Conservation (phyloP, 2,113 vertebrate species). For the Trogon surrucura region DNA sequence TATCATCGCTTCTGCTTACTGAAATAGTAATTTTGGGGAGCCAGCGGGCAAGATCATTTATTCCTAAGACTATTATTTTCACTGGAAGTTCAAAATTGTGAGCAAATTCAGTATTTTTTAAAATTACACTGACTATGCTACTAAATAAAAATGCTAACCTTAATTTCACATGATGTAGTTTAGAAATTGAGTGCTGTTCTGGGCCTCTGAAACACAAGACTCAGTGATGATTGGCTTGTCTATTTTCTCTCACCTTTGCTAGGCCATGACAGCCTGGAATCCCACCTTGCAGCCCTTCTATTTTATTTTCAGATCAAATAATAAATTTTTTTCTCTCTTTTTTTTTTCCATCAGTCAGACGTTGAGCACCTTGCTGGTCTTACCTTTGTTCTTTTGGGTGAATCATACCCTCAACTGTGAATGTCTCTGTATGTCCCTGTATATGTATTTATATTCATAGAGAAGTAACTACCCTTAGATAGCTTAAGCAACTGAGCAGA, state of each 20-base stretch:
- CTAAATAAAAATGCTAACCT: background rate
- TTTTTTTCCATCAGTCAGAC: background rate
- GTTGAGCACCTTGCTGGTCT: background rate
- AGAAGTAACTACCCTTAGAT: background rate
- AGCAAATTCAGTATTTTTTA: background rate
- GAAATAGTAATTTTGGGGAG: background rate
- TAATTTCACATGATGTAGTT: background rate
- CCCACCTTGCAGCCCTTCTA: background rate
- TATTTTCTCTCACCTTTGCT: constrained; percentile 8
- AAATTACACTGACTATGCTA: background rate
- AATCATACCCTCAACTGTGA: background rate
- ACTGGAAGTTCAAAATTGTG: background rate
- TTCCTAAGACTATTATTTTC: background rate
- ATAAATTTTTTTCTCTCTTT: background rate
- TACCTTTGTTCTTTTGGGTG: background rate
- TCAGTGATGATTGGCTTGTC: background rate
- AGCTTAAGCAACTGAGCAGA: background rate
- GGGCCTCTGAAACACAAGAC: background rate
- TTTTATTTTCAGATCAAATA: background rate
- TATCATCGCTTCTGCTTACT: background rate
- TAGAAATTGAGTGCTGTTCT: background rate
- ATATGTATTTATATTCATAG: background rate
- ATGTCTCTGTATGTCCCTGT: background rate
- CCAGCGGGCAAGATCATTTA: background rate
- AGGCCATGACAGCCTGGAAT: background rate